Base-by-base conservation (phyloP, 2,888 invertebrate species). In the Ametastegia equiseti region DNA sequence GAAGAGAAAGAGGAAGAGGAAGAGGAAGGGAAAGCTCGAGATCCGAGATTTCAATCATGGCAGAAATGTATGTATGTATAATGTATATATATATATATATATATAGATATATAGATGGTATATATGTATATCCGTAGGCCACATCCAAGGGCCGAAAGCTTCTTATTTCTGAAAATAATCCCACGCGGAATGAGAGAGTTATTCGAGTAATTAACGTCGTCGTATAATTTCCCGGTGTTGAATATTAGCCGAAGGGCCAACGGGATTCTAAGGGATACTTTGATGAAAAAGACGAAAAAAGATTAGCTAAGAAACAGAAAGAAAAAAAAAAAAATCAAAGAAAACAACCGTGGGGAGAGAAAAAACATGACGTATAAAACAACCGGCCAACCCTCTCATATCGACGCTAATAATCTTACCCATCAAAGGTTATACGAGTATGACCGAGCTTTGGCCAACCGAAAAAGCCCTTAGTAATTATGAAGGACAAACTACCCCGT, bases 221-320 rank as follows among this genome's bases (percentile, higher is more conserved):
- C 83, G 79, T 78, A 83, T 85, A 84, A 86, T 86, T 86, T 86
- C 83, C 84, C 84, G 81, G 84, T 82, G 82, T 60, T 65, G 81
- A 71, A 69, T 77, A 80, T 79, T 36, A 77, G 57, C 69, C 27
- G 65, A 15, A 73, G 67, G 45, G 50, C 65, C 47, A 19, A 30
- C 80, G 54, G n/a, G n/a, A 30, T 75, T 39, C 63, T 45, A 50
- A 6, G 73, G 42, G 50, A 57, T 36, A 81, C 80, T 80, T 82
- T 75, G 73, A 54, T 45, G 65, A 30, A 80, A 75, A 23, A 63
- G 75, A 33, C 57, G 57, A n/a, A 78, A 65, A 33, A 65, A 69
- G n/a, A n/a, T n/a, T n/a, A n/a, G n/a, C n/a, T n/a, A n/a, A 73
- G 71, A 39, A 36, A 79, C 57, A n/a, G 36, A 69, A 65, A 78